Evolutionary conservation across 2,113 vertebrate species (phyloP).

Genomic region (Periophthalmus modestus): DNA sequence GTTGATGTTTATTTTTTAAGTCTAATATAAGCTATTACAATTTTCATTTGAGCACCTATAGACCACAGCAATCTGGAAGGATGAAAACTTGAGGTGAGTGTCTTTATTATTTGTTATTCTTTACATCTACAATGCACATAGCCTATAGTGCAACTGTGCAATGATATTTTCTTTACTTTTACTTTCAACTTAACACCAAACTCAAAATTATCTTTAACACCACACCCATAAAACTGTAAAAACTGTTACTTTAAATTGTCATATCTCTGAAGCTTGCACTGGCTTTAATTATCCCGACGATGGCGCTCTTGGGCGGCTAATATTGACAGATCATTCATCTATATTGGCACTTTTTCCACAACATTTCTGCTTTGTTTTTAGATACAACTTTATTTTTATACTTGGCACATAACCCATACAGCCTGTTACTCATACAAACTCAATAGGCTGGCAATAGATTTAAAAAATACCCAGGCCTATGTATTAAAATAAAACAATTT

Average conservation of each 20-base stretch:
- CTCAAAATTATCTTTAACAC: neutral
- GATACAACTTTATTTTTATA: no score
- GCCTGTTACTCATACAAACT: no score
- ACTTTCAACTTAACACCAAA: no score
- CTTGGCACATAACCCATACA: no score
- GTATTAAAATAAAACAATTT: no score
- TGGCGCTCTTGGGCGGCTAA: conserved; percentile 48
- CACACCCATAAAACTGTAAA: neutral
- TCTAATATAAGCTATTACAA: conserved; percentile 34
- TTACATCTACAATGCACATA: neutral
- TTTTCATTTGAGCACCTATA: conserved; percentile 50
- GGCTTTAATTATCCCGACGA: conserved; percentile 39
- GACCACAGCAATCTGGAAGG: conserved; percentile 38
- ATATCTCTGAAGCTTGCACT: conserved; percentile 24
- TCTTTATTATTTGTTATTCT: conserved; percentile 4
- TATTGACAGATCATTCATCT: neutral
- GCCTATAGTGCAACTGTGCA: neutral
- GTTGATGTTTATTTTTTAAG: conserved; percentile 36
- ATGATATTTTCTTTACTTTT: neutral
- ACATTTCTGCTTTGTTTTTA: no score
- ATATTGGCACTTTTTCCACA: no score
- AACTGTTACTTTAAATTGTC: neutral
- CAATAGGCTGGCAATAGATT: no score
- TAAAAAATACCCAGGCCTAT: no score
- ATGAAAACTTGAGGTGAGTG: conserved; percentile 69